phyloP scores from a whole-genome alignment of 53 echinoderm and acorn worm genomes.

The Antedon mediterranea region DNA sequence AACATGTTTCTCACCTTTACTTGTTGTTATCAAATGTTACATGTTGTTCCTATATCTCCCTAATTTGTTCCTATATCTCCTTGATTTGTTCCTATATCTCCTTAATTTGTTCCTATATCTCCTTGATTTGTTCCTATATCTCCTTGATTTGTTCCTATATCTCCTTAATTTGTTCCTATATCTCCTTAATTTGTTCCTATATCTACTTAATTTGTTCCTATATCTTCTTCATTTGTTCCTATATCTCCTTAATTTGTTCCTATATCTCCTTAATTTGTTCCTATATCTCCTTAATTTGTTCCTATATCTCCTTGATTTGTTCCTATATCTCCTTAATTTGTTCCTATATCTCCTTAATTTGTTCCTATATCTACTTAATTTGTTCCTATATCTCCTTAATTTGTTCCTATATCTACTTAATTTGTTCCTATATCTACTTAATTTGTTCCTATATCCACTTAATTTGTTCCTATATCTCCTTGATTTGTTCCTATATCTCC shows the following conservation, averaged over 20 bases:
- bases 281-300: not conserved
- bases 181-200: not conserved
- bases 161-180: too few relatives aligned
- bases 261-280: too few relatives aligned
- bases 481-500: too few relatives aligned
- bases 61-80: too few relatives aligned
- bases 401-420: not conserved
- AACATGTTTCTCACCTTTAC: too few relatives aligned
- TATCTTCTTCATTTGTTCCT: not conserved
- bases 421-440: not conserved
- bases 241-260: not conserved
- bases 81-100: too few relatives aligned
- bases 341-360: not conserved
- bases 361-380: not conserved
- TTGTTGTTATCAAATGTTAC: too few relatives aligned
- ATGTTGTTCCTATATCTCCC: too few relatives aligned
- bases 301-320: not conserved
- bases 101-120: not conserved
- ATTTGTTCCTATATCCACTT: too few relatives aligned
- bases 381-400: not conserved
- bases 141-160: not conserved
- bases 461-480: not conserved
- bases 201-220: not conserved
- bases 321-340: not conserved
- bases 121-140: too few relatives aligned